phyloP scores from a whole-genome alignment of 2,888 invertebrate species.

The Gerris lacustris region DNA sequence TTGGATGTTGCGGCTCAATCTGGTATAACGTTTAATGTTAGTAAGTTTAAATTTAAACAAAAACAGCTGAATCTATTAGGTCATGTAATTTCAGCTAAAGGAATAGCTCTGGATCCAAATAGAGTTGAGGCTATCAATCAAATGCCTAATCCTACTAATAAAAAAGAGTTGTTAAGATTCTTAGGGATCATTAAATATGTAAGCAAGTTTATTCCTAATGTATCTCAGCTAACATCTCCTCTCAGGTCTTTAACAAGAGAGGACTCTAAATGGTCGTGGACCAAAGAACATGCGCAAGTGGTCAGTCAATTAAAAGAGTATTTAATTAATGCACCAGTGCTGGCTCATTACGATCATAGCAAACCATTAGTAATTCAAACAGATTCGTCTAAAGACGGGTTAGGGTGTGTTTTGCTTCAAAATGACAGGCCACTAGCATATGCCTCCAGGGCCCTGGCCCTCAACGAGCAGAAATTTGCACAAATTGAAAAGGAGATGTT shows the following conservation, averaged over 20 bases:
- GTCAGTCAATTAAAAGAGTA: background rate
- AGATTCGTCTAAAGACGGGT: constrained; percentile 33
- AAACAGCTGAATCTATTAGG: constrained; percentile 12
- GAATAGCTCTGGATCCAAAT: constrained; percentile 13
- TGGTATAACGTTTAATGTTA: constrained; percentile 13
- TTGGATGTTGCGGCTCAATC: constrained; percentile 11
- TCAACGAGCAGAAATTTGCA: constrained; percentile 33
- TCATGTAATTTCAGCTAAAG: constrained; percentile 15
- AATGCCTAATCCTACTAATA: constrained; percentile 10
- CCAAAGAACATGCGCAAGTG: background rate
- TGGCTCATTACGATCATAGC: background rate
- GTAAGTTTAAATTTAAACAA: constrained; percentile 16
- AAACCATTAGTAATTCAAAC: constrained; percentile 20
- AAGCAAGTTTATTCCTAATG: constrained; percentile 11
- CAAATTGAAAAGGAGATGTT: constrained; percentile 37
- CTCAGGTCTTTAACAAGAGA: constrained; percentile 7
- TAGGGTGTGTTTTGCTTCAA: constrained; percentile 35
- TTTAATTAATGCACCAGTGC: background rate
- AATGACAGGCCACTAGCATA: constrained; percentile 33
- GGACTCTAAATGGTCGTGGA: constrained; percentile 6
- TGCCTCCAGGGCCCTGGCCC: constrained; percentile 33
- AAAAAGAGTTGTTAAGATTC: constrained; percentile 14
- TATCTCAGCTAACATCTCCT: background rate
- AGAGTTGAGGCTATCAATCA: constrained; percentile 12
- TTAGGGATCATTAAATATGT: constrained; percentile 17